Evolutionary conservation across 2,797 vertebrate species (phyloP).

Genomic region (Hydrocynus forskahlii): DNA sequence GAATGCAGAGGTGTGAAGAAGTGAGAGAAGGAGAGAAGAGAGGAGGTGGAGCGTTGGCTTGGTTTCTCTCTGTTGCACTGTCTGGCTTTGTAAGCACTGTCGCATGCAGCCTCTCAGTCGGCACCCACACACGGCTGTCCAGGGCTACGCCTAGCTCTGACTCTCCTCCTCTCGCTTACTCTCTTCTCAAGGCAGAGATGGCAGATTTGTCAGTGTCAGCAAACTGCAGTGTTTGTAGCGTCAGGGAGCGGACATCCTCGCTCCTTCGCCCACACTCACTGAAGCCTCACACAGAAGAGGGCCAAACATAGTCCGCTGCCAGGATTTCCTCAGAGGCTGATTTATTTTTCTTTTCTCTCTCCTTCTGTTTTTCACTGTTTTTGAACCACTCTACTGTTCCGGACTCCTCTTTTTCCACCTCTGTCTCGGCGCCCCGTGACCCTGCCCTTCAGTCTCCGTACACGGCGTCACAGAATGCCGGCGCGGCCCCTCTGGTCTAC

Average conservation of each 20-base stretch:
- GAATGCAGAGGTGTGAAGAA: slow-evolving; percentile 9
- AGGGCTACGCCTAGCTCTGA: slow-evolving; percentile 40
- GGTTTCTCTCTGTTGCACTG: slow-evolving; percentile 24
- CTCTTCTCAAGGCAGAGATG: slow-evolving; percentile 57
- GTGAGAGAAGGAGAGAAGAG: background rate
- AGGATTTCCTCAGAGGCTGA: slow-evolving; percentile 25
- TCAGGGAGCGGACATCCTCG: slow-evolving; percentile 55
- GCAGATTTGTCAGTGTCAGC: slow-evolving; percentile 64
- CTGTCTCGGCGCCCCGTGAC: slow-evolving; percentile 8
- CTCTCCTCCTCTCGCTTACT: slow-evolving; percentile 39
- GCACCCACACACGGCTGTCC: slow-evolving; percentile 32
- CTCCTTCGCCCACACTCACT: slow-evolving; percentile 45
- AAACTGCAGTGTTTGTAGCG: slow-evolving; percentile 60
- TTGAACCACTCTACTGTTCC: no score
- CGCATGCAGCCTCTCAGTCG: slow-evolving; percentile 16
- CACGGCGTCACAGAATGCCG: slow-evolving; percentile 94
- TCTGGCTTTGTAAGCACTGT: slow-evolving; percentile 31
- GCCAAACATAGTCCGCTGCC: slow-evolving; percentile 24
- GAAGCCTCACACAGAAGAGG: slow-evolving; percentile 13
- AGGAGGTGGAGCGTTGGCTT: slow-evolving; percentile 26
- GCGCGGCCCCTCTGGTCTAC: slow-evolving; percentile 90
- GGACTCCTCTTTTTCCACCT: slow-evolving; percentile 1
- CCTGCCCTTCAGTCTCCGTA: slow-evolving; percentile 86
- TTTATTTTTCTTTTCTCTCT: slow-evolving; percentile 29
- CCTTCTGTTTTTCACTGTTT: background rate